Evolutionary conservation across 2,888 invertebrate species (phyloP), one percentile per base, ranked within the genome.

Genomic region (Neuroscelio doddi): DNA sequence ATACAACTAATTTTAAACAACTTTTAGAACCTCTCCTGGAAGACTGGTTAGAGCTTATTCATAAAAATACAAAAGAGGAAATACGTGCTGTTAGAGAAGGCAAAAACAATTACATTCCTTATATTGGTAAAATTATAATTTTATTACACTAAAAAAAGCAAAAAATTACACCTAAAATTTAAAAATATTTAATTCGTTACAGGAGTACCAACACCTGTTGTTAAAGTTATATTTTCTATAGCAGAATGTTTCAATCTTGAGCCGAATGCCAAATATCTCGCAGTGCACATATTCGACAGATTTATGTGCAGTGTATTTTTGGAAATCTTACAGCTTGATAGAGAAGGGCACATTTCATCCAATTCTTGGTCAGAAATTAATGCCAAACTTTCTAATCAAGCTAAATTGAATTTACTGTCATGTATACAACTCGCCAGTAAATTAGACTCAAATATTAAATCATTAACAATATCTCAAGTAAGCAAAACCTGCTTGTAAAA

Each of bases 371-470:
- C 49, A 8, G 36, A 69, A 56, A 45, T 65, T 5, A 64, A 64
- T 47, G 63, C 73, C 7, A 76, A 65, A 21, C 66, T 77, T 39
- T 68, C 73, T 7, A 53, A 50, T 2, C 67, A 76, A 41, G 53
- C 75, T 0, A 79, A 77, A 65, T 52, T 83, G 5, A 67, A 76
- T 26, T 67, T 83, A 0, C 72, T 81, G 58, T 75, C 78, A 0
- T 82, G 80, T 30, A 69, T 84, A 42, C 80, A 82, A 50, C 71
- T 84, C 7, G 83, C 83, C 1, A 80, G 79, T 59, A 84, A 84
- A 70, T 71, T 83, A 63, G 78, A 80, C 17, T 77, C 77, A 3
- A 65, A 74, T 59, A 61, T 69, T 0, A 69, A 42, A 14, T 59
- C 64, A 21, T 52, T 81, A 14, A 57, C 68, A 16, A 69, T 77